Evolutionary conservation across 2,113 vertebrate species (phyloP), one percentile per base, ranked within the genome.

Genomic region (Rhynchomys soricoides): DNA sequence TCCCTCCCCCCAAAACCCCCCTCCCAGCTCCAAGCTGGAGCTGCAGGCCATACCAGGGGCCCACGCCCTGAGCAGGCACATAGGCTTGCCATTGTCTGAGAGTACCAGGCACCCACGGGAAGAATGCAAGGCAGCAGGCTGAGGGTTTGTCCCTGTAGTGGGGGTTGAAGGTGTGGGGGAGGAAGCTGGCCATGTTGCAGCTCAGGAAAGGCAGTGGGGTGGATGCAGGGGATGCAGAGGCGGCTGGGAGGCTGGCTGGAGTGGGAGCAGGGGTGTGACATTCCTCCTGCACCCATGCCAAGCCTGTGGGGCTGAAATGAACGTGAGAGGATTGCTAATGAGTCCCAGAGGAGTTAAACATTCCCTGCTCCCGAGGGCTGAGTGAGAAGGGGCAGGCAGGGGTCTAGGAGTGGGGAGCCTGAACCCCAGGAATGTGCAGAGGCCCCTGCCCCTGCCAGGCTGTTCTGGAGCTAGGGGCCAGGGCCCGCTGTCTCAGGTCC

Each of bases 241-340:
- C 0, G 0, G 88, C 34, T 16, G 6, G 26, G 87, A 73, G 78
- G 62, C 82, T 31, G 37, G 75, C 22, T 0, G 45, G 55, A 89
- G 92, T 88, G 24, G 89, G 95, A 70, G n/a, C 43, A 43, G 43
- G 92, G 70, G 48, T 82, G 77, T 89, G 86, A 94, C 96, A 96
- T 97, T 97, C 82, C 89, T 92, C 17, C 29, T 43, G 85, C 89
- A 87, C 97, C 97, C 96, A 95, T 34, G 5, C 91, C 15, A 21
- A 79, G 74, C 81, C 86, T 26, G 7, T 21, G 45, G 82, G 83
- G 68, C 73, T 12, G 4, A 86, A 68, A 26, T 43, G 91, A 91
- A 94, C 98, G 97, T 98, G 98, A 97, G 97, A 93, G 86, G 97
- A 97, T 91, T 98, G 94, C 95, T 98, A 97, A 98, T 98, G 96